Evolutionary conservation across 2,888 invertebrate species (phyloP).

Genomic region (Lithophane leautieri): DNA sequence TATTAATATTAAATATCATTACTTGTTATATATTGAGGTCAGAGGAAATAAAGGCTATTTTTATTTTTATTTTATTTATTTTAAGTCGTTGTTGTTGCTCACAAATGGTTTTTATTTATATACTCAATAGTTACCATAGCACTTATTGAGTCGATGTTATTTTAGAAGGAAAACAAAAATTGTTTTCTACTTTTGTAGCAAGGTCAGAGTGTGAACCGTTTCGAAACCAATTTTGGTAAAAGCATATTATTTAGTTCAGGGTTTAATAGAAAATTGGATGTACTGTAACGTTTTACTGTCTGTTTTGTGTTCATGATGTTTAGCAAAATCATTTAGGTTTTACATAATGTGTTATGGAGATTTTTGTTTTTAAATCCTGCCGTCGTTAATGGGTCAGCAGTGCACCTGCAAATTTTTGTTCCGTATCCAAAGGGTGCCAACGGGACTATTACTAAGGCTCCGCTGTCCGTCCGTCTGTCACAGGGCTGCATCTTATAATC

Average conservation of each 20-base stretch:
- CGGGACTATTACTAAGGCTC: too few species aligned
- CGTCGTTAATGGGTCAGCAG: not conserved
- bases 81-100: not conserved
- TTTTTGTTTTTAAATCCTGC: too few species aligned
- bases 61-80: too few species aligned
- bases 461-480: too few species aligned
- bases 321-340: not conserved
- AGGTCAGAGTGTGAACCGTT: constrained; percentile 39
- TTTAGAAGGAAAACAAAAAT: constrained; percentile 25
- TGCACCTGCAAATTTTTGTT: not conserved
- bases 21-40: too few species aligned
- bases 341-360: not conserved
- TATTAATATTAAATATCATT: too few species aligned
- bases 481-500: too few species aligned
- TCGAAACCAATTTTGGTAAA: constrained; percentile 58
- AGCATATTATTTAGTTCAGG: constrained; percentile 55
- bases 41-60: too few species aligned
- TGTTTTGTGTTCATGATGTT: constrained; percentile 1
- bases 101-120: not conserved
- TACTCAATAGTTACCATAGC: too few species aligned
- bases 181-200: constrained; percentile 5
- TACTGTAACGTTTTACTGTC: constrained; percentile 3
- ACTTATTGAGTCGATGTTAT: not conserved
- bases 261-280: constrained; percentile 24
- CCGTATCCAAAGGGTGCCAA: too few species aligned